Evolutionary conservation across 2,797 vertebrate species (phyloP).

Genomic region (Gymnothorax reevesii): DNA sequence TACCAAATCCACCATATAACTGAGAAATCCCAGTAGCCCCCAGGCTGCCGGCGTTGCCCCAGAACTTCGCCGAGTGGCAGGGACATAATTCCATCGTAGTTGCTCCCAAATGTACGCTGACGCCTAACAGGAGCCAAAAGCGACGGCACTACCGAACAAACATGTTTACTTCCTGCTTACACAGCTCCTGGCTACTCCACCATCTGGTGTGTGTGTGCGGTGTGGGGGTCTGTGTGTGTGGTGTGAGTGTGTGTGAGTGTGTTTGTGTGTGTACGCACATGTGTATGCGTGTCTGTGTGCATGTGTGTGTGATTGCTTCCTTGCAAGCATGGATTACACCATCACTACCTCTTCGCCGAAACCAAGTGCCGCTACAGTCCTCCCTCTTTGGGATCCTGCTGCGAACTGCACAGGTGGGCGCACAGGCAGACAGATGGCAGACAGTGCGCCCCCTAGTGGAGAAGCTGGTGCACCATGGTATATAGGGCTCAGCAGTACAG

Average conservation of each 20-base stretch:
- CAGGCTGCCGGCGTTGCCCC: background rate
- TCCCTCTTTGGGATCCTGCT: background rate
- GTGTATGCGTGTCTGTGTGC: slow-evolving; percentile 38
- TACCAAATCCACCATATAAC: background rate
- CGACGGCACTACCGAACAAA: slow-evolving; percentile 14
- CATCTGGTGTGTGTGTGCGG: slow-evolving; percentile 34
- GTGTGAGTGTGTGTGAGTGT: slow-evolving; percentile 33
- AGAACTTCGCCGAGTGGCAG: background rate
- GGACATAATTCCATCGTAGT: background rate
- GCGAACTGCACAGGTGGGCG: background rate
- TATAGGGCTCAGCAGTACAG: background rate
- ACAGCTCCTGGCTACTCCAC: slow-evolving; percentile 21
- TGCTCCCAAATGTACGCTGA: background rate
- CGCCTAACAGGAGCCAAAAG: background rate
- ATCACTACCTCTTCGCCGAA: background rate
- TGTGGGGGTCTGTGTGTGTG: slow-evolving; percentile 39
- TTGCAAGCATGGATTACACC: slow-evolving; percentile 11
- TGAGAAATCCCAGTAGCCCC: background rate
- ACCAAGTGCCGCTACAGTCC: background rate
- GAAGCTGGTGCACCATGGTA: background rate
- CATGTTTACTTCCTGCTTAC: slow-evolving; percentile 17
- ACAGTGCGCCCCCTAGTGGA: background rate
- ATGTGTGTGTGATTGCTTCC: slow-evolving; percentile 10
- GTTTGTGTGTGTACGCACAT: slow-evolving; percentile 44
- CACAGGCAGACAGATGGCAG: background rate